Evolutionary conservation across 2,797 vertebrate species (phyloP).

Genomic region (Dermochelys coriacea): DNA sequence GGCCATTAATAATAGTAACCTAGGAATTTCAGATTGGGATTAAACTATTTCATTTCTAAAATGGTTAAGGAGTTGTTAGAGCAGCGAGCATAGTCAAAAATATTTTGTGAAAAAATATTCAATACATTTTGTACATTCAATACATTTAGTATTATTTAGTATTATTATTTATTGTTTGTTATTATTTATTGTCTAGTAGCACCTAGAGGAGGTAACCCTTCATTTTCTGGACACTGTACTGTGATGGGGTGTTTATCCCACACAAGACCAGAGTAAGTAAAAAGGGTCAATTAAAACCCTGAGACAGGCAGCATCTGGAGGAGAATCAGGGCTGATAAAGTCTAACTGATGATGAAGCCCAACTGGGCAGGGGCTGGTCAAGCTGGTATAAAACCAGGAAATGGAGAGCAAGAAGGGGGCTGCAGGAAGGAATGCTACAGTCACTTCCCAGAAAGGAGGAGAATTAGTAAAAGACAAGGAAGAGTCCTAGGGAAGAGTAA

Average conservation of each 20-base stretch:
- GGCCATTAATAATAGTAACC: conserved; percentile 50
- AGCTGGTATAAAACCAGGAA: background rate
- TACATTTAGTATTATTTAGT: background rate
- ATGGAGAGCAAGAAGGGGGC: background rate
- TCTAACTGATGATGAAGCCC: background rate
- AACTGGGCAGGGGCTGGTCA: background rate
- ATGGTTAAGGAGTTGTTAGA: background rate
- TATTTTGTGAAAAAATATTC: background rate
- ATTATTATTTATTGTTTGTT: background rate
- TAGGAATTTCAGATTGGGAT: background rate
- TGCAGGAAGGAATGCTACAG: background rate
- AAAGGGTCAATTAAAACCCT: background rate
- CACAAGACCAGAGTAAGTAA: background rate
- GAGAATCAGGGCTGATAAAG: background rate
- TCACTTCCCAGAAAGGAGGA: background rate
- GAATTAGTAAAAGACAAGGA: background rate
- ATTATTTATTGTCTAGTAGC: background rate
- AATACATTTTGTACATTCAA: background rate
- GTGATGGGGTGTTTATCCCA: background rate
- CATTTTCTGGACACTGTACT: background rate
- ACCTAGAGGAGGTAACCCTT: background rate
- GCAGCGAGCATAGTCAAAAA: background rate
- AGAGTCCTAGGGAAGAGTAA: background rate
- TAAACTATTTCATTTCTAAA: background rate
- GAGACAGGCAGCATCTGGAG: background rate